Percentiles rank a stretch among this genome's conserved stretches.
Conservation (phyloP, 2,888 invertebrate genomes). For the Apodemia mormo region DNA sequence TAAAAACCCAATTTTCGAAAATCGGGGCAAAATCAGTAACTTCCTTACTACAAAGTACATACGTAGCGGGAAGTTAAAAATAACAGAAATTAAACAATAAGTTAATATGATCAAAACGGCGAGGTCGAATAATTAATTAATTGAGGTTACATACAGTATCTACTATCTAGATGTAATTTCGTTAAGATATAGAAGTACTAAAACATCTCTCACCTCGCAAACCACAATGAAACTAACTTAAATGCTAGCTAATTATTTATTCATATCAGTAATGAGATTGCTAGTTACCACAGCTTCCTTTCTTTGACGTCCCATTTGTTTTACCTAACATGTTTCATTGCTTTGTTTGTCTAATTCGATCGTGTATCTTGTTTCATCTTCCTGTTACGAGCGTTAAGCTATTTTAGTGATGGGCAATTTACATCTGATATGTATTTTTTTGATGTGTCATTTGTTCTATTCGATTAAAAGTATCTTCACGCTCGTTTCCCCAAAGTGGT, state of each 20-base stretch:
- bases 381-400: not conserved
- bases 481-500: too few relatives aligned
- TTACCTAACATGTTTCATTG: slow-evolving; percentile 51
- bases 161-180: slow-evolving; percentile 47
- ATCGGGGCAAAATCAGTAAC: too few relatives aligned
- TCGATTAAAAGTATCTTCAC: too few relatives aligned
- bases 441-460: too few relatives aligned
- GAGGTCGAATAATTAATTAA: slow-evolving; percentile 76
- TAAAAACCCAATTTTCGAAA: too few relatives aligned
- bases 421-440: too few relatives aligned
- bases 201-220: slow-evolving; percentile 55
- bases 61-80: too few relatives aligned
- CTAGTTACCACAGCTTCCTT: slow-evolving; percentile 58
- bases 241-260: slow-evolving; percentile 79
- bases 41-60: too few relatives aligned
- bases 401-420: not conserved
- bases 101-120: slow-evolving; percentile 49
- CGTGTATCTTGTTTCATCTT: not conserved
- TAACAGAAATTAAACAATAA: not conserved
- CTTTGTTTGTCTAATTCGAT: slow-evolving; percentile 49
- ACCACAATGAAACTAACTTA: slow-evolving; percentile 47
- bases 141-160: slow-evolving; percentile 56
- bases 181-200: slow-evolving; percentile 72
- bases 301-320: slow-evolving; percentile 49
- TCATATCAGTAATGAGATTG: slow-evolving; percentile 79